Percentiles rank a stretch among this genome's conserved stretches.
Conservation (phyloP, 2,888 invertebrate species). For the Halictus ligatus region DNA sequence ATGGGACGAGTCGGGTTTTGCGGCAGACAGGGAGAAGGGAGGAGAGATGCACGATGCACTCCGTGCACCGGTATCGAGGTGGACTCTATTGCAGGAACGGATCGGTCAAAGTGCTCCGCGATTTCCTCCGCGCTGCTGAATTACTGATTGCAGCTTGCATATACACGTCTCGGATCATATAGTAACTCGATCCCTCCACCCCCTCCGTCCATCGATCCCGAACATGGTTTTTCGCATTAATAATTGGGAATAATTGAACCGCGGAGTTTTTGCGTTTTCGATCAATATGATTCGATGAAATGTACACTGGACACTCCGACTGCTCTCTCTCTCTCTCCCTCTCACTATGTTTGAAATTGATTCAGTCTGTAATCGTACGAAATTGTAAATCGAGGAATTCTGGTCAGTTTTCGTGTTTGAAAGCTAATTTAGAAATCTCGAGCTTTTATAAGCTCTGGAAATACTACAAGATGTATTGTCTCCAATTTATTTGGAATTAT, state of each 20-base stretch:
- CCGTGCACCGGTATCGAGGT: conserved; percentile 55
- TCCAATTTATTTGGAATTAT: no score
- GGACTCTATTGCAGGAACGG: conserved; percentile 67
- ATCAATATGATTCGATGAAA: no score
- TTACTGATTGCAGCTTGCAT: conserved; percentile 16
- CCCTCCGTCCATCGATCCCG: background rate
- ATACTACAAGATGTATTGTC: no score
- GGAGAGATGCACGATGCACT: conserved; percentile 60
- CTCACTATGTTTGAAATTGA: no score
- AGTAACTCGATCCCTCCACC: background rate
- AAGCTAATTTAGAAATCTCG: no score
- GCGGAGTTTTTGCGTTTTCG: background rate
- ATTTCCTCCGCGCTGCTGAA: conserved; percentile 29
- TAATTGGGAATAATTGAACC: background rate
- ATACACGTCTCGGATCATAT: background rate
- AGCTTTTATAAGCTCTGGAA: no score
- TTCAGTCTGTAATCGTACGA: no score
- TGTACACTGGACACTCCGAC: no score
- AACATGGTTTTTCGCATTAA: background rate
- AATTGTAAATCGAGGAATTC: no score
- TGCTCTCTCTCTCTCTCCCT: no score
- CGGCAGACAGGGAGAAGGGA: conserved; percentile 4
- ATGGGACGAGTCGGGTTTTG: conserved; percentile 6
- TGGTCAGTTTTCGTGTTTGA: no score
- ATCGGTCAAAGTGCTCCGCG: conserved; percentile 47